A percentile compares a stretch with the other conserved stretches of the same genome.
phyloP scores from a whole-genome alignment of 92 coral and sea anemone species.

The Heteractis magnifica region DNA sequence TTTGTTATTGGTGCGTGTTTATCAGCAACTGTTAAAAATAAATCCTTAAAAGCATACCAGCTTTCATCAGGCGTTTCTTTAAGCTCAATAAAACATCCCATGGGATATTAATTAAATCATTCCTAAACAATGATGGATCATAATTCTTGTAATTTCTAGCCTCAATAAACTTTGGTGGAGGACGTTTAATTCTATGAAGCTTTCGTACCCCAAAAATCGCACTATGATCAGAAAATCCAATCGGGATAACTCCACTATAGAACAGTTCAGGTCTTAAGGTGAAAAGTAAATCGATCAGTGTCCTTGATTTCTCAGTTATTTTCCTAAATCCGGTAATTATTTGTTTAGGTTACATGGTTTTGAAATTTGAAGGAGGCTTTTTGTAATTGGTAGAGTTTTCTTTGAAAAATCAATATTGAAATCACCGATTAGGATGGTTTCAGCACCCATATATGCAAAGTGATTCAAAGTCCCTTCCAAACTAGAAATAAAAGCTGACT shows the following conservation, averaged over 20 bases:
- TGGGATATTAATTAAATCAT: neutral
- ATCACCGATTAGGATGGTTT: slow-evolving; percentile 40
- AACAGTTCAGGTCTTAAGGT: slow-evolving; percentile 32
- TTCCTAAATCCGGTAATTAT: slow-evolving; percentile 8
- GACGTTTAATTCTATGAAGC: slow-evolving; percentile 34
- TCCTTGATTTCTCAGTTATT: slow-evolving; percentile 17
- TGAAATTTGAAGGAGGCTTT: slow-evolving; percentile 4
- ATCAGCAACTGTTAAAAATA: neutral
- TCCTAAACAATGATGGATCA: slow-evolving; percentile 8
- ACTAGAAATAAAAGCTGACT: slow-evolving; percentile 20
- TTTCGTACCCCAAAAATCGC: slow-evolving; percentile 18
- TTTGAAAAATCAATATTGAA: slow-evolving; percentile 29
- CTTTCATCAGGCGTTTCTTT: slow-evolving; percentile 24
- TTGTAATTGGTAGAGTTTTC: slow-evolving; percentile 6
- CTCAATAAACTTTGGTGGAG: slow-evolving; percentile 30
- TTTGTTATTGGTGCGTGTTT: neutral
- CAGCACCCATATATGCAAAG: slow-evolving; percentile 5
- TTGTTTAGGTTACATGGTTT: slow-evolving; percentile 20
- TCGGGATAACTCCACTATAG: neutral
- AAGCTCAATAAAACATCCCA: slow-evolving; percentile 22
- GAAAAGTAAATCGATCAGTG: slow-evolving; percentile 26
- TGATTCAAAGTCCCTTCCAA: slow-evolving; percentile 35
- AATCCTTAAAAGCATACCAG: slow-evolving; percentile 25
- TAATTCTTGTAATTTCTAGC: slow-evolving; percentile 30
- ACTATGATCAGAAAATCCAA: slow-evolving; percentile 12